These are phyloP conservation scores for Scolopax mira DNA, from an alignment of 2,113 vertebrate genomes.

Conservation along the genomic window DNA sequence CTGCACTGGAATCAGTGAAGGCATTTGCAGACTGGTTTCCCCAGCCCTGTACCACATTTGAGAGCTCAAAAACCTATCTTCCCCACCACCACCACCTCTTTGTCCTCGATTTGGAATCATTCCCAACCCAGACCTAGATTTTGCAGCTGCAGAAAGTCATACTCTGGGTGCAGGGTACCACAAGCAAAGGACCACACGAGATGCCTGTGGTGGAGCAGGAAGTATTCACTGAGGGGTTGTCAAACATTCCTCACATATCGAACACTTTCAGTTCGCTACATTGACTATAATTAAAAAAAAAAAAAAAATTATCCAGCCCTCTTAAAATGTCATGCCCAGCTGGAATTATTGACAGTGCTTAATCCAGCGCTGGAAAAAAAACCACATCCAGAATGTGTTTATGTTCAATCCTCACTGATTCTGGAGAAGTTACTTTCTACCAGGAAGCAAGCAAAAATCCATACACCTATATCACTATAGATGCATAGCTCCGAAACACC, in stretches of 20 bases:
- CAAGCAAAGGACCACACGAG: neutral
- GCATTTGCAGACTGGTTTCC: neutral
- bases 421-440: neutral
- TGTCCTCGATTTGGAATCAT: neutral
- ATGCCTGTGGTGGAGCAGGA: neutral
- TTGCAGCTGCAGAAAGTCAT: neutral
- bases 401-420: neutral
- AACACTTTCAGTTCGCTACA: neutral
- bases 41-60: neutral
- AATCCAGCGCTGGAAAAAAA: neutral
- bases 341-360: neutral
- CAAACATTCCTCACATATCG: neutral
- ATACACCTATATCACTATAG: neutral
- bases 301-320: neutral
- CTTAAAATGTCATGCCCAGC: neutral
- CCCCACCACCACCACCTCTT: no score
- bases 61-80: neutral
- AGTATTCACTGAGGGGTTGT: neutral
- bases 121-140: neutral
- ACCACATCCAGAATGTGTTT: rapidly evolving
- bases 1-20: neutral
- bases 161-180: neutral
- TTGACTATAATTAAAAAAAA: neutral
- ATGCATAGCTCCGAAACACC: neutral
- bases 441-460: neutral